Base-by-base conservation (phyloP, 1,140 invertebrate genomes). In the Cyphomyrmex costatus region DNA sequence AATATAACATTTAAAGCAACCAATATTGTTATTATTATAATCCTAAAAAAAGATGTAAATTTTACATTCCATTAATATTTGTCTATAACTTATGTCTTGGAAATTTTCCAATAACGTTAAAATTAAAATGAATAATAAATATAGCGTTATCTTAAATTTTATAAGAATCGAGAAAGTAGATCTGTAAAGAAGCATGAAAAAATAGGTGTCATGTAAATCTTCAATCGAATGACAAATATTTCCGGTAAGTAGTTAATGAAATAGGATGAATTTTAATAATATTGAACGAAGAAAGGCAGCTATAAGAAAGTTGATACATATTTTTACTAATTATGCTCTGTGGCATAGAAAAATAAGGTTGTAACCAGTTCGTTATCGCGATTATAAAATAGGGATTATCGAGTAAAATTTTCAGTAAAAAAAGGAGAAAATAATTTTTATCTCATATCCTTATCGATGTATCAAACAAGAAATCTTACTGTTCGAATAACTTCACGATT, bases 291-390 rank as follows among this genome's bases (percentile, higher is more conserved):
- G 21, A 65, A 88, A 49, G 51, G 14, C 36, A 3, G 19, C 49
- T 53, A 88, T 70, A 70, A 53, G 49, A 88, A 88, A 73, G 58
- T 65, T 68, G 56, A 84, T 7, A 27, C 60, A 70, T 86, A 0
- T 4, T 80, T 70, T 70, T 27, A 51, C 19, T 27, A 24, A 0
- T n/a, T 33, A 16, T 53, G 14, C 2, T 78, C 21, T 16, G 33
- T 14, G 46, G 65, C 33, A 16, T 27, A 2, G 27, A 66, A 51
- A 66, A 66, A 51, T 51, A 66, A 3, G 14, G 2, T 33, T 14
- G 30, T 79, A 79, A 79, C n/a, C 76, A 65, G 7, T 66, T 53
- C 14, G 30, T 2, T 49, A 79, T 65, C 24, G 30, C 58, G 42
- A 14, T 79, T 79, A 79, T 79, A 33, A 66, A 79, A 36, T 14